Base-by-base conservation (phyloP, 2,797 vertebrate genomes). In the Sebastiscus tertius region DNA sequence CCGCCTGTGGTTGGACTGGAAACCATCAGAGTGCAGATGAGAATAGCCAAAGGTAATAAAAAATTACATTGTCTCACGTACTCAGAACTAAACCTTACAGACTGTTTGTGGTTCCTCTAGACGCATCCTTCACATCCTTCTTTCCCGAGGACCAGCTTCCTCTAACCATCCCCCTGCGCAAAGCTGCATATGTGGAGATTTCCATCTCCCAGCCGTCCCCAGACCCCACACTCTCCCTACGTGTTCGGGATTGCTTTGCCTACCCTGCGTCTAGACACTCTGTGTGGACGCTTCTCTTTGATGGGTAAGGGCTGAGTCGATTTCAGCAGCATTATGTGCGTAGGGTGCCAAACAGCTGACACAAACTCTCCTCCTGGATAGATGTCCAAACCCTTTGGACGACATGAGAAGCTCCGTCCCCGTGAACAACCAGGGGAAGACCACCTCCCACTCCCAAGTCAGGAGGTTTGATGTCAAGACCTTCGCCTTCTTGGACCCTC, bases 381-480 rank as follows among this genome's bases (percentile, higher is more conserved):
- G 95, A 49, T 95, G 95, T 58, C 94, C 94, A 1, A 92, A 95
- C 81, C 89, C 91, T 60, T 12, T 89, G 85, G 95, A 95, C 49
- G 72, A 88, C 61, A 91, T 90, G 89, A 87, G 84, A 61, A 94
- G 94, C 77, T 93, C 93, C 1, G 4, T 94, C 16, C 90, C 88
- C 1, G 88, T 93, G 82, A 90, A 90, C 76, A 46, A 60, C 20
- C 66, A 46, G 3, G 89, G 86, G 22, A 81, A 80, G 55, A 88
- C 77, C 6, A 55, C 36, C 36, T 82, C 91, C 39, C 88, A 84
- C 60, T 94, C 93, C 33, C 94, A 94, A 49, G 64, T 92, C 70
- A 91, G 92, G 79, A 92, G 94, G 79, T 96, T 96, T 80, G 83
- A 94, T 18, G 93, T 96, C 7, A 94, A 95, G 82, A 93, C 89